Percentiles rank a stretch among this genome's conserved stretches.
Evolutionary conservation across 2,113 vertebrate genomes (phyloP).

Genomic region (Talpa occidentalis): DNA sequence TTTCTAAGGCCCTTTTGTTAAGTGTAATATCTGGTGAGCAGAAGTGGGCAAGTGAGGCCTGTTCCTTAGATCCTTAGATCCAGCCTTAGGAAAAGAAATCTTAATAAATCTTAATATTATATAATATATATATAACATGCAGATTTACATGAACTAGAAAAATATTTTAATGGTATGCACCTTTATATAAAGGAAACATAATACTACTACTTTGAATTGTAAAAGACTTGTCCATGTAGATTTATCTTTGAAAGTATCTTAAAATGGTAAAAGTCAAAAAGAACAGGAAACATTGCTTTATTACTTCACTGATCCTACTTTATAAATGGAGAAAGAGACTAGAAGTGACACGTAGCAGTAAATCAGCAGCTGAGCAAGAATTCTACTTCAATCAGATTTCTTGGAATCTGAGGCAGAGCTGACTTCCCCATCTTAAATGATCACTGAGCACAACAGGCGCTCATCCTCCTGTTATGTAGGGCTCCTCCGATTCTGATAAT

Average conservation of each 20-base stretch:
- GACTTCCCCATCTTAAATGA: not conserved
- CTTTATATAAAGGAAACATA: not conserved
- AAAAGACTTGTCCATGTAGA: not conserved
- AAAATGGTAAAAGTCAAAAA: conserved; percentile 19
- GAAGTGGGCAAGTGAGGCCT: not conserved
- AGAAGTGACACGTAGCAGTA: not conserved
- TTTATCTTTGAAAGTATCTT: conserved; percentile 9
- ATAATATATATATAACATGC: not conserved
- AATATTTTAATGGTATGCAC: conserved; percentile 3
- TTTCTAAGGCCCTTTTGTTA: not conserved
- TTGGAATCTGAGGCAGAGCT: not conserved
- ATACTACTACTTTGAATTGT: conserved; percentile 36
- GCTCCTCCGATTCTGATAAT: not conserved
- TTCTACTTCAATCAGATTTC: not conserved
- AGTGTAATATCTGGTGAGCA: not conserved
- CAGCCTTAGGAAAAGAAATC: not conserved
- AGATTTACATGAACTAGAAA: not conserved
- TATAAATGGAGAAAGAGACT: not conserved
- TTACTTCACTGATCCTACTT: not conserved
- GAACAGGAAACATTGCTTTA: not conserved
- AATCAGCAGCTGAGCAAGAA: not conserved
- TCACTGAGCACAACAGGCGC: not conserved
- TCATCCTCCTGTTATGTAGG: not conserved
- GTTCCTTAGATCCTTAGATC: not conserved
- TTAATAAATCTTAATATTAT: not conserved